Evolutionary conservation across 2,888 invertebrate genomes (phyloP), one percentile per base, ranked within the genome.

Genomic region (Peribatodes rhomboidaria): DNA sequence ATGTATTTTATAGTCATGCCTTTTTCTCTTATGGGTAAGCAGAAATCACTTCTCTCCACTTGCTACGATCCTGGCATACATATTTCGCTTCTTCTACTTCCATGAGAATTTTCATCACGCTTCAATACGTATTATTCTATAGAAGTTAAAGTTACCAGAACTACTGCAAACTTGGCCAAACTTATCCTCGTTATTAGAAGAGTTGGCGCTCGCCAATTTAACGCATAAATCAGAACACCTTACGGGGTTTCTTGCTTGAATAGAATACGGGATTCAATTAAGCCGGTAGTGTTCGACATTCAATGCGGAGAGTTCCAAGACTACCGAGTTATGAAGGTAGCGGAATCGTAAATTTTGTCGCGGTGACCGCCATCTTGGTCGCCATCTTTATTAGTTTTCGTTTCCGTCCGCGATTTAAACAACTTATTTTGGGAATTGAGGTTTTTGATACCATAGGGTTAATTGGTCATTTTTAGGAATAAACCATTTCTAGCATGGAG

Each of bases 171-270:
- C 74, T 78, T 73, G 75, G 79, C 79, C 77, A 79, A 82, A 84
- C 76, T 82, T 81, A 73, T 61, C 61, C 68, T 70, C 64, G 74
- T 77, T 77, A 81, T 80, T 77, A 74, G 71, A 73, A 71, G 72
- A 73, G 55, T 68, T 68, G 66, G 74, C 70, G 77, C 76, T 81
- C 76, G 75, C 58, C 68, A 86, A 84, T 81, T 84, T 83, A 81
- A 79, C 79, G 78, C 79, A 82, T 85, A 83, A 85, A 86, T 87
- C 85, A 84, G 73, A 74, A 77, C 75, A 79, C 81, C 74, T 75
- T 82, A 77, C 77, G 71, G 74, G 44, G 61, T 68, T 68, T n/a
- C n/a, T n/a, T n/a, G n/a, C n/a, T 57, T 79, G 80, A 82, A 83
- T 83, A 70, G 79, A 72, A 77, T 79, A 82, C 75, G 69, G 65